Base-by-base conservation (phyloP, 2,888 invertebrate genomes). In the Eupsilia transversa region DNA sequence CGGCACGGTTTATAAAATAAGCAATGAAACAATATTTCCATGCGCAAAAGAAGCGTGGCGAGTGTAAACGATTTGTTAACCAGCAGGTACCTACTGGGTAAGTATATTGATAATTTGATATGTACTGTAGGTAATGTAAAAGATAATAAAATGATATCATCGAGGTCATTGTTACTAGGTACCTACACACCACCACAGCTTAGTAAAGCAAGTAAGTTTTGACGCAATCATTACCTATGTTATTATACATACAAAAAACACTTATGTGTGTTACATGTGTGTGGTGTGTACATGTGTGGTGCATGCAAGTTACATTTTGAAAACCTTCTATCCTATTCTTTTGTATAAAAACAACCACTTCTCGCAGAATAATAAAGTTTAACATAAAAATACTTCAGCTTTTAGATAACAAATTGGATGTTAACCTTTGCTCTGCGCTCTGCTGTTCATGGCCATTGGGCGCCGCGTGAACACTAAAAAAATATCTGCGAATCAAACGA, bases 361-460 rank as follows among this genome's bases (percentile, higher is more conserved):
- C 38, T n/a, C n/a, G 14, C 38, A 49, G 27, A 49, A 14, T 61
- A 54, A 10, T 33, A 41, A 33, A 59, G 33, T 41, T 41, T 20
- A 41, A 20, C 35, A 43, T n/a, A 30, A 61, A 61, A 17, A 14
- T 17, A 54, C n/a, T 59, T 27, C 17, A 30, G 46, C 2, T 35
- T 27, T 27, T 74, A 27, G 27, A 43, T 75, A 74, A 60, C 52
- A 54, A 43, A 54, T 75, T 27, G 49, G 54, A 61, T 61, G 43
- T 74, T 74, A 27, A 74, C 76, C 54, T 75, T 61, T 75, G 74
- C 17, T 33, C 54, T n/a, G 41, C 35, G 43, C 43, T 41, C 41
- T 41, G 43, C 35, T 17, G 49, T 17, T 74, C 74, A 43, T n/a
- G 75, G 60, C 27, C 60, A 17, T n/a, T 35, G 7, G 12, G 30